Conservation (phyloP, 64 coral and sea anemone species). For the Orbicella faveolata region DNA sequence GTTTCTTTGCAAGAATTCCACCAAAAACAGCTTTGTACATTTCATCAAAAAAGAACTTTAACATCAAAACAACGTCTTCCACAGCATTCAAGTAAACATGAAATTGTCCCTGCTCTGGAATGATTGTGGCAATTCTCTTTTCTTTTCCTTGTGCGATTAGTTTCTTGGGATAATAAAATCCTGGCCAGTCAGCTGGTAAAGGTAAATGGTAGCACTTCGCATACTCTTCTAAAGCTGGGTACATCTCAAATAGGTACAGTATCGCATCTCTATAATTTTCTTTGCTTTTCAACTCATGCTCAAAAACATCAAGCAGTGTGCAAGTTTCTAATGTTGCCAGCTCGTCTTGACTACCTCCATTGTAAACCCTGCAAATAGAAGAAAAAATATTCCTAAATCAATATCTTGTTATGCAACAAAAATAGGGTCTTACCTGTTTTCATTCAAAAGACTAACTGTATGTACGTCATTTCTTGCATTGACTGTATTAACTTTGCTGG, state of each 20-base stretch:
- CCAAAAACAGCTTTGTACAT: constrained; percentile 27
- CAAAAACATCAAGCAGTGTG: no score
- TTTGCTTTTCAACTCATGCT: no score
- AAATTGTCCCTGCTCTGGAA: constrained; percentile 29
- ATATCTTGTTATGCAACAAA: not conserved
- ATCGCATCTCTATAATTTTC: not conserved
- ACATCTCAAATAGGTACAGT: not conserved
- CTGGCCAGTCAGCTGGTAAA: constrained; percentile 23
- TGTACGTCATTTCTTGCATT: not conserved
- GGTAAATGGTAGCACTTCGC: not conserved
- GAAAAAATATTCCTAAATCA: not conserved
- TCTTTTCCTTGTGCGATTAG: constrained; percentile 20
- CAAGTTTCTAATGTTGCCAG: no score
- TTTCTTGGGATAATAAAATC: constrained; percentile 32
- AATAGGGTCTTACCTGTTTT: no score
- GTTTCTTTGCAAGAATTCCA: constrained; percentile 31
- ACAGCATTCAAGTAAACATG: constrained; percentile 34
- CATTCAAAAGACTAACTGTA: not conserved
- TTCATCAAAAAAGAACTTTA: not conserved
- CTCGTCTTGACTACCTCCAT: not conserved
- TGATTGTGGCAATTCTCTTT: not conserved
- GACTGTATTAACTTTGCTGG: constrained; percentile 1
- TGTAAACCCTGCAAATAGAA: not conserved
- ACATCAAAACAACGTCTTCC: not conserved
- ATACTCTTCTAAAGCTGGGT: not conserved